Conservation (phyloP, 2,797 vertebrate genomes). For the Perodicticus potto region DNA sequence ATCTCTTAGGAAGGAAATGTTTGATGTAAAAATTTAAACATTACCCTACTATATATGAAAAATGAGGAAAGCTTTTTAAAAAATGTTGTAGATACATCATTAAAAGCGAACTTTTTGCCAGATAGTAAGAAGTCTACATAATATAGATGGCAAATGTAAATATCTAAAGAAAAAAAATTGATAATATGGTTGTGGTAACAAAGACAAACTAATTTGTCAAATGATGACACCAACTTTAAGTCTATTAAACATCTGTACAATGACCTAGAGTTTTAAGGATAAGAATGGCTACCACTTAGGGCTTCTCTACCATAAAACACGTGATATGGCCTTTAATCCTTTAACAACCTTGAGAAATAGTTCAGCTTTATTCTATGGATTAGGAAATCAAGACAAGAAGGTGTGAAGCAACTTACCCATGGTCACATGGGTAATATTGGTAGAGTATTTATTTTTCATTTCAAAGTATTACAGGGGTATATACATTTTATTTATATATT, state of each 20-base stretch:
- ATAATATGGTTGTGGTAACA: not conserved
- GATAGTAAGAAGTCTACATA: not conserved
- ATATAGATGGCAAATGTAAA: not conserved
- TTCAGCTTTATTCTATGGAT: not conserved
- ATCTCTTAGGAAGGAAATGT: not conserved
- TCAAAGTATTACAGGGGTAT: no score
- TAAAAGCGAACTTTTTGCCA: not conserved
- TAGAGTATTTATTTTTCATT: no score
- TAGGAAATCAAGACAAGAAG: not conserved
- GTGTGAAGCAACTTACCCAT: not conserved
- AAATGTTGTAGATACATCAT: not conserved
- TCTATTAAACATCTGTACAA: not conserved
- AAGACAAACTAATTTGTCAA: not conserved
- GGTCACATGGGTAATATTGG: not conserved
- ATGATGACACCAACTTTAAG: not conserved
- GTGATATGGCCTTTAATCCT: not conserved
- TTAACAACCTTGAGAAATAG: not conserved
- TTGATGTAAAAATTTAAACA: conserved; percentile 32
- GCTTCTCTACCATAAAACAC: not conserved
- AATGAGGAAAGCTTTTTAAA: not conserved
- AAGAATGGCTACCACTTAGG: not conserved
- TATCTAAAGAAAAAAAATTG: not conserved
- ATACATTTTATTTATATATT: no score
- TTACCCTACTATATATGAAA: not conserved
- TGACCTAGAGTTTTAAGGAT: not conserved